Base-by-base conservation (phyloP, 2,113 vertebrate species). In the Elanus axillaris region DNA sequence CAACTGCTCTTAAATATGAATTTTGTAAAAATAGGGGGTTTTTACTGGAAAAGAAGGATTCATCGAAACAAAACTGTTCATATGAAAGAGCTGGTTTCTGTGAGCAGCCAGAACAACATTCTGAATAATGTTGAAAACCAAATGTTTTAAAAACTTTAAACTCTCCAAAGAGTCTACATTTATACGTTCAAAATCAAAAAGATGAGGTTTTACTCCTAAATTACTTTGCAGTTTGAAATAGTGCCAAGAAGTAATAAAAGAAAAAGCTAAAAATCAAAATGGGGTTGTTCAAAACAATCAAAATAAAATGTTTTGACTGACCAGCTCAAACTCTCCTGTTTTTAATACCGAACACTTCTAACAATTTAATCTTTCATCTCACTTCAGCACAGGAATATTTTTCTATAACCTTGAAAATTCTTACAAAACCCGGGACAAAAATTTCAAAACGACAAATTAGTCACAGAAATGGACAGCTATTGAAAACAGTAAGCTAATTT, bases 171-270 rank as follows among this genome's bases (percentile, higher is more conserved):
- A 36, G 4, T 4, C 3, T 53, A 7, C 11, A 59, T 42, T 77
- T n/a, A 40, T 14, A 8, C 5, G 68, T 58, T 32, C 27, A 59
- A 83, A 79, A 83, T 23, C 0, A 52, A 80, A 71, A 42, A 25
- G 14, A 32, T 4, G 3, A 20, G 0, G 0, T n/a, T 86, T 75
- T 68, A 1, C 8, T 77, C 11, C n/a, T 47, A 84, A 84, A 47
- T n/a, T 76, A 5, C 13, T 73, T 90, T 77, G 60, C 7, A 38
- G 9, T 22, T 73, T 86, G 32, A 52, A 73, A 60, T 14, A n/a
- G 1, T 52, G 5, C 4, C 14, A 72, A 79, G 6, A 43, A 53
- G 16, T 12, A 66, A 69, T 29, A 13, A 58, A 74, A 74, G 11
- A 36, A 73, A 88, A 84, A 58, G 6, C 6, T 48, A 53, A 87